Conservation (phyloP, 2,797 vertebrate genomes). For the Helostoma temminkii region DNA sequence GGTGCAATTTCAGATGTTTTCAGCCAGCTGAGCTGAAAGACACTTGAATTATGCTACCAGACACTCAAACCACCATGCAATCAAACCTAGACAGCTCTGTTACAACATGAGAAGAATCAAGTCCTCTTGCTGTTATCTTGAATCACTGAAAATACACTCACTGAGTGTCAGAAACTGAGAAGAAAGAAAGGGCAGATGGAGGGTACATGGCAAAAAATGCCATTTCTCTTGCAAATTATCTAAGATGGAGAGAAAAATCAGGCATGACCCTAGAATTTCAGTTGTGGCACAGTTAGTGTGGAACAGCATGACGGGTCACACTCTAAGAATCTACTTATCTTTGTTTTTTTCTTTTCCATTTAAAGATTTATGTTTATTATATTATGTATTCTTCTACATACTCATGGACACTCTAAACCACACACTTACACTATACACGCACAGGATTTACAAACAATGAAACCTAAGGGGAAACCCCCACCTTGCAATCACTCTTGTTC, state of each 20-base stretch:
- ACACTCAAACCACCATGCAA: conserved; percentile 63
- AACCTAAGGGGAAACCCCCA: conserved; percentile 48
- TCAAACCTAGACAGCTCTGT: conserved; percentile 52
- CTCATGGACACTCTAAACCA: conserved; percentile 17
- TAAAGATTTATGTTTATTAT: too few species aligned
- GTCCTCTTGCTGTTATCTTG: conserved; percentile 37
- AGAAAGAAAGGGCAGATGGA: not conserved
- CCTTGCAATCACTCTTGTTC: conserved; percentile 57
- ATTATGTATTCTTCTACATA: not conserved
- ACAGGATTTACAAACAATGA: conserved; percentile 55
- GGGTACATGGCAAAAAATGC: conserved; percentile 1
- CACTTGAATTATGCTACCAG: conserved; percentile 53
- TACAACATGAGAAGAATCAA: conserved; percentile 51
- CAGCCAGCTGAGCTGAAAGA: conserved; percentile 58
- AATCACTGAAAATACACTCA: conserved; percentile 24
- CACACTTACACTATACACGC: conserved; percentile 21
- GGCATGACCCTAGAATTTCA: too few species aligned
- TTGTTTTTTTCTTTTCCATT: not conserved
- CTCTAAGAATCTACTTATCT: not conserved
- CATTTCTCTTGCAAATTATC: conserved; percentile 33
- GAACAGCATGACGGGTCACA: too few species aligned
- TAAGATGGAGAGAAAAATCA: conserved; percentile 7
- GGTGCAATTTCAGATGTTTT: conserved; percentile 57
- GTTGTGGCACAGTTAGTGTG: not conserved
- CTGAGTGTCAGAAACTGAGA: conserved; percentile 29